Percentiles rank a stretch among this genome's conserved stretches.
Evolutionary conservation across 2,888 invertebrate species (phyloP).

Genomic region (Ophion obscuratus): DNA sequence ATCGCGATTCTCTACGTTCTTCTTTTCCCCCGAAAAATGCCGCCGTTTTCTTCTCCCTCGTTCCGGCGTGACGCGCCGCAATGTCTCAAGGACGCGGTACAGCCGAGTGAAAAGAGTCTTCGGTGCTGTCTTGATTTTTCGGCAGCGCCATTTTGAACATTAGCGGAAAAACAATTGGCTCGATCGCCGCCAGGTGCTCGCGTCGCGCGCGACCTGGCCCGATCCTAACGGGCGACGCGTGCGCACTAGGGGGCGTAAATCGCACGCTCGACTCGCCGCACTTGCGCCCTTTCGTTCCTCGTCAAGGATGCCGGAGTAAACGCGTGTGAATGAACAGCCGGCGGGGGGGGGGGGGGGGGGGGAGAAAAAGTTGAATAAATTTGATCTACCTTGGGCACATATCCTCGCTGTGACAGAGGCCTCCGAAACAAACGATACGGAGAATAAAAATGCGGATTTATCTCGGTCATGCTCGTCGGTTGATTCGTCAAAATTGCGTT

Average conservation of each 20-base stretch:
- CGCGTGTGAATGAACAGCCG: neutral
- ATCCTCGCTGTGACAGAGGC: constrained; percentile 31
- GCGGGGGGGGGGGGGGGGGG: neutral
- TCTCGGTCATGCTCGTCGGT: constrained; percentile 45
- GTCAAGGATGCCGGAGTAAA: neutral
- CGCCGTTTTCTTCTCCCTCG: neutral
- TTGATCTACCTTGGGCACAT: constrained; percentile 41
- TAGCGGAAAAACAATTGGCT: constrained; percentile 17
- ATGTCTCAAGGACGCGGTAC: neutral
- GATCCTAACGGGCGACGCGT: neutral
- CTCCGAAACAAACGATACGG: constrained; percentile 28
- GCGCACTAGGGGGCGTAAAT: constrained; percentile 5
- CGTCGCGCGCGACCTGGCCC: neutral
- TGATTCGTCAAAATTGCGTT: constrained; percentile 37
- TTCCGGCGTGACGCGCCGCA: neutral
- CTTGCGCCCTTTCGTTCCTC: neutral
- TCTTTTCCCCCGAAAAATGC: too few relatives aligned
- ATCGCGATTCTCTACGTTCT: too few relatives aligned
- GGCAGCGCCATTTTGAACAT: constrained; percentile 31
- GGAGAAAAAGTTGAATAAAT: constrained; percentile 17
- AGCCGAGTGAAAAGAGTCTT: neutral
- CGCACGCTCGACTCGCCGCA: neutral
- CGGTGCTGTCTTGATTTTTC: neutral
- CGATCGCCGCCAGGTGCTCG: neutral
- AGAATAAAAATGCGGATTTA: constrained; percentile 43